Conservation (phyloP, 35 echinoderm and acorn worm genomes). For the Apostichopus parvimensis region DNA sequence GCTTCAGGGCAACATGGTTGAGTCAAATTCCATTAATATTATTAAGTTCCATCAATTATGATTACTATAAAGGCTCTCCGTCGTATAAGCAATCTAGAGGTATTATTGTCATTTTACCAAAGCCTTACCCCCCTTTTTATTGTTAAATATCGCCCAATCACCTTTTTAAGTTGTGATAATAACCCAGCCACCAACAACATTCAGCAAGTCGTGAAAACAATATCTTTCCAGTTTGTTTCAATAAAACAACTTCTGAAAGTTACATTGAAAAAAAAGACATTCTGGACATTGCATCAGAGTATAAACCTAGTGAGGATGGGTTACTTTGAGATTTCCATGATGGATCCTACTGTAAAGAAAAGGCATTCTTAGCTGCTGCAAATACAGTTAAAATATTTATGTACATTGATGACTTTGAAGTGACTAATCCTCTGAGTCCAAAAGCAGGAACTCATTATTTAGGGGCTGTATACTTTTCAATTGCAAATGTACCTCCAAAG, state of each 20-base stretch:
- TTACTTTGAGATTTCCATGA: conserved; percentile 50
- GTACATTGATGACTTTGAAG: conserved; percentile 59
- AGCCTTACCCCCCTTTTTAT: no score
- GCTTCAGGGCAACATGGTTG: no score
- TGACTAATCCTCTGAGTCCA: conserved; percentile 55
- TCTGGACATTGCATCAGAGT: neutral
- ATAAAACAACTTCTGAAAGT: conserved; percentile 14
- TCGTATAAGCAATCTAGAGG: no score
- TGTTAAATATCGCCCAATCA: no score
- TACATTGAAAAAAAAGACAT: conserved; percentile 1
- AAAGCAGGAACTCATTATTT: conserved; percentile 64
- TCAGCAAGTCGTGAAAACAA: neutral
- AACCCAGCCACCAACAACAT: conserved; percentile 1
- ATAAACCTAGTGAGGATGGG: conserved; percentile 14
- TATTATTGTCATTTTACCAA: no score
- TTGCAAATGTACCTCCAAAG: conserved; percentile 37
- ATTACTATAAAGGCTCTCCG: no score
- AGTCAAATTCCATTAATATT: no score
- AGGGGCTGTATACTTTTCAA: conserved; percentile 60
- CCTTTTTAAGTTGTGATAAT: neutral
- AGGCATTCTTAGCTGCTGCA: neutral
- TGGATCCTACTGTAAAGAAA: neutral
- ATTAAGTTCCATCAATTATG: no score
- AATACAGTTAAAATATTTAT: neutral
- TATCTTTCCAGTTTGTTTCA: neutral